Base-by-base conservation (phyloP, 2,888 invertebrate species). In the Sclerodermus sp. region DNA sequence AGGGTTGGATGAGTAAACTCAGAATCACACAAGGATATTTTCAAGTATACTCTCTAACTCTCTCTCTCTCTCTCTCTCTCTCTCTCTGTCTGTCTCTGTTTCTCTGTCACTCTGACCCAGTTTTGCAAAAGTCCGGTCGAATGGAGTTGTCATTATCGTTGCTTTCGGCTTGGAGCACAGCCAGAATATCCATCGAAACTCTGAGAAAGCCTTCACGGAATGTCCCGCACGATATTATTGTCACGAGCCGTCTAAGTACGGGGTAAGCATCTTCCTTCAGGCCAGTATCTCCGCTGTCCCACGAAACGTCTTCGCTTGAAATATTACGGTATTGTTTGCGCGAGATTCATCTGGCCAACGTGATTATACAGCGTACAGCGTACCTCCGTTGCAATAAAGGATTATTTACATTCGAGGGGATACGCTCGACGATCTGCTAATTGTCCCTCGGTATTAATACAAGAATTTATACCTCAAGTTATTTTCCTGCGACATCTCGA, bases 161-260 rank as follows among this genome's bases (percentile, higher is more conserved):
- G 31, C 12, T 12, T 12, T 34, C n/a, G 53, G 45, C 43, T 52
- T 55, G 60, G 50, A 55, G 43, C 43, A 50, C 42, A 39, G 55
- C 55, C 58, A 61, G 55, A 61, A 51, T 38, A 40, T 40, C 42
- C 42, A 29, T 1, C 5, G 39, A 12, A 39, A 42, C 47, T 38
- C 30, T 42, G 48, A 39, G 38, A 50, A 47, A 47, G 38, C 29
- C 37, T 37, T 38, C 42, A 29, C n/a, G 18, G n/a, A 34, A 13
- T 30, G 23, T 23, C 23, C 17, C 37, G 31, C 2, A 31, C 34
- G 38, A 51, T 51, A 38, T 16, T 42, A 42, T 42, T 51, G 45
- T 51, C 36, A 41, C 41, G 23, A 42, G 18, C 41, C 39, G 23
- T 23, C 23, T 8, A 23, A 23, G 23, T 23, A 23, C 8, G 23